phyloP scores from a whole-genome alignment of 2,888 invertebrate species.

The Sthenelais limicola region DNA sequence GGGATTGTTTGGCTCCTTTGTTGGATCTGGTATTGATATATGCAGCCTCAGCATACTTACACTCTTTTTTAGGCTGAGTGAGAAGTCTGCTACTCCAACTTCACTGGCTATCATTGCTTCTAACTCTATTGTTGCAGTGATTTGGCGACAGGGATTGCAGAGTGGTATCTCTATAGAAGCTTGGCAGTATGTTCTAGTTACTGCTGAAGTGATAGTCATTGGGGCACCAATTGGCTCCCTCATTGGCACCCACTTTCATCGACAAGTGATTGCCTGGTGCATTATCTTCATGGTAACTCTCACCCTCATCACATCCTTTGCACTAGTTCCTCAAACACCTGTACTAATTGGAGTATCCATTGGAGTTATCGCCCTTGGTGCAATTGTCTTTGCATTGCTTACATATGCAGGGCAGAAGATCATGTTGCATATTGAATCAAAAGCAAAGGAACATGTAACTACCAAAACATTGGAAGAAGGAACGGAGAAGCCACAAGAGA shows the following conservation, averaged over 20 bases:
- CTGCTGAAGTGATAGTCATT: conserved; percentile 51
- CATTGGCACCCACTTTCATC: conserved; percentile 56
- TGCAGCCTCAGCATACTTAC: no score
- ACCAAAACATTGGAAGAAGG: no score
- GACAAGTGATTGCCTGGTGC: conserved; percentile 54
- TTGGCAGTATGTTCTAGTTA: conserved; percentile 56
- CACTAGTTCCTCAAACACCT: conserved; percentile 43
- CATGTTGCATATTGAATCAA: no score
- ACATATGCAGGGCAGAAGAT: conserved; percentile 32
- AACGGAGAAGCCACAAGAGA: no score
- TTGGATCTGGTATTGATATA: no score
- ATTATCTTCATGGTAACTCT: conserved; percentile 53
- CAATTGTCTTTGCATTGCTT: conserved; percentile 33
- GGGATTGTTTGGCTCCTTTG: no score
- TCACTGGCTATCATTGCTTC: no score
- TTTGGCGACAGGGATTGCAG: no score
- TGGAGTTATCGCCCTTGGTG: conserved; percentile 29
- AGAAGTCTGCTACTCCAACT: no score
- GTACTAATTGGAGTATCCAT: conserved; percentile 35
- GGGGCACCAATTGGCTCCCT: conserved; percentile 56
- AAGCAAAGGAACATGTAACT: no score
- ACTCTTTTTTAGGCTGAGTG: no score
- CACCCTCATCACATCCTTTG: conserved; percentile 45
- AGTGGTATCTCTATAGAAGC: conserved; percentile 45
- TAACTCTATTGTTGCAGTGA: no score